Conservation (phyloP, 1,140 invertebrate genomes). For the Eueides isabella region DNA sequence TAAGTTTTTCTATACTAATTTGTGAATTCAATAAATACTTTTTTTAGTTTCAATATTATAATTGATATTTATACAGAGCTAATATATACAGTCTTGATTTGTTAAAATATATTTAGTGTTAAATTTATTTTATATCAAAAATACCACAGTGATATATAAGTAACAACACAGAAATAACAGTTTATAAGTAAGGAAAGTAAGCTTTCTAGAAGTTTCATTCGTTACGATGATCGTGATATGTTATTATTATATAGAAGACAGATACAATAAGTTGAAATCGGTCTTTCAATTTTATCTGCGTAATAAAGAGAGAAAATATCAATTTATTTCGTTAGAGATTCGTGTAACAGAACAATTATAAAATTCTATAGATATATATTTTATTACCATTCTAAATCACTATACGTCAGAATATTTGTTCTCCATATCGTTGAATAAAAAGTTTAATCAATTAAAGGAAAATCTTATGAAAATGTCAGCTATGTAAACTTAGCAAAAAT, state of each 20-base stretch:
- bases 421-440: background rate
- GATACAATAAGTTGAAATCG: background rate
- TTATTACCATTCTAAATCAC: background rate
- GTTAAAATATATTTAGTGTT: too few species aligned
- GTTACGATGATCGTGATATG: slow-evolving; percentile 49
- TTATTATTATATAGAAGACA: background rate
- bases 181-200: slow-evolving; percentile 51
- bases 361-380: background rate
- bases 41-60: too few species aligned
- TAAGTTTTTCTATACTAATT: too few species aligned
- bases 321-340: background rate
- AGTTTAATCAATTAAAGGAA: background rate
- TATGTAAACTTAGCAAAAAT: background rate
- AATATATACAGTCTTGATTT: too few species aligned
- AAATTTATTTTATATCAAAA: background rate
- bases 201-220: slow-evolving; percentile 52
- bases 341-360: background rate
- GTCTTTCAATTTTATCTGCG: background rate
- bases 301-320: background rate
- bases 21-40: too few species aligned
- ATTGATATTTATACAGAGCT: too few species aligned
- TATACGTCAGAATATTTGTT: background rate
- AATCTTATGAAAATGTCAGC: background rate
- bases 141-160: background rate
- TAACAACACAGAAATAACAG: slow-evolving; percentile 36